Base-by-base conservation (phyloP, 2,888 invertebrate genomes). In the Apotomis turbidana region DNA sequence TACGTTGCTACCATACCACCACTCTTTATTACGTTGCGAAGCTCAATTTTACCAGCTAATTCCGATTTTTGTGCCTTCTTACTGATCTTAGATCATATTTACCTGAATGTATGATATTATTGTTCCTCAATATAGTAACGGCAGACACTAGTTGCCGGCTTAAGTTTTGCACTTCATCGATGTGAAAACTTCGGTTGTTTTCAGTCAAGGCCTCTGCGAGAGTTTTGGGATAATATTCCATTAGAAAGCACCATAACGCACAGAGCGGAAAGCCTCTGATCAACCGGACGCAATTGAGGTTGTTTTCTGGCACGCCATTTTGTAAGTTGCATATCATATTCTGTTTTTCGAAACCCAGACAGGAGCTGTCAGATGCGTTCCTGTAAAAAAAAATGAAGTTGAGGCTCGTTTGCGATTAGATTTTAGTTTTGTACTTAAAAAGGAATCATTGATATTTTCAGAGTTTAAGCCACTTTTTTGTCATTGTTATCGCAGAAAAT, bases 91-190 rank as follows among this genome's bases (percentile, higher is more conserved):
- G 52, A 41, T n/a, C 9, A 70, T 15, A 54, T 69, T 70, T 84
- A 90, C 91, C 88, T 76, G 87, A 78, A 76, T 91, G 91, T 55
- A 88, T 78, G 15, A 91, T 82, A 27, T 82, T 78, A 44, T 84
- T 79, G 46, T 79, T 80, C 41, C 80, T 84, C 71, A 91, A 77
- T 55, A 81, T 70, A 64, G 78, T 76, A 4, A 91, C 81, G 36
- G 90, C 91, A 38, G 80, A 75, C 0, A 87, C 79, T 41, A 91
- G 74, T 70, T 91, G 91, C 44, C 78, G 81, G 0, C 86, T 79
- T 57, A 90, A 77, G 10, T 69, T 10, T 74, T 88, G 85, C 27
- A 90, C 81, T 5, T 51, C 55, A 72, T 86, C 75, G 27, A 90
- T 83, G 58, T 85, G 80, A 44, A 90, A 86, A 9, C 80, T 69